phyloP scores from a whole-genome alignment of 2,888 invertebrate genomes.

The Dicycla oo region DNA sequence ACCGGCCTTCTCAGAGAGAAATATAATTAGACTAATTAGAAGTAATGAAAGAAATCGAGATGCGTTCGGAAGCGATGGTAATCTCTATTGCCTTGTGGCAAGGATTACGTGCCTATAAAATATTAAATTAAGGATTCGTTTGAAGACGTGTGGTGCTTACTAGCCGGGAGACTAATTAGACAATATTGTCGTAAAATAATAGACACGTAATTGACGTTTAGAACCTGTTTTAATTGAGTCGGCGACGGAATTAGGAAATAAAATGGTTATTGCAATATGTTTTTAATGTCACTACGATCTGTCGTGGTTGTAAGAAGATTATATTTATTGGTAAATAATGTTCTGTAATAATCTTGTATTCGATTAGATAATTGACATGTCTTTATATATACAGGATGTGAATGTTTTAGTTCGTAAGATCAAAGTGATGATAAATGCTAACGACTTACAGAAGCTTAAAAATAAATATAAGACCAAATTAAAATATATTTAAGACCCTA shows the following conservation, averaged over 20 bases:
- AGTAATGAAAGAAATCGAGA: constrained; percentile 71
- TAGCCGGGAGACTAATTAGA: constrained; percentile 56
- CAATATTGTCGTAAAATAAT: constrained; percentile 62
- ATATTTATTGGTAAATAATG: constrained; percentile 51
- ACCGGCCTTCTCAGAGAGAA: constrained; percentile 70
- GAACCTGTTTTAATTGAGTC: constrained; percentile 54
- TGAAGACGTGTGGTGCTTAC: constrained; percentile 41
- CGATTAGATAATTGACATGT: constrained; percentile 45
- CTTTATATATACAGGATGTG: constrained; percentile 35
- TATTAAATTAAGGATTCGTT: constrained; percentile 62
- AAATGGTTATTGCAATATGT: constrained; percentile 46
- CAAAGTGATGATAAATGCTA: constrained; percentile 10
- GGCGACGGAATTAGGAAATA: constrained; percentile 54
- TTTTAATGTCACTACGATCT: constrained; percentile 41
- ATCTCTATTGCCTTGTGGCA: constrained; percentile 77
- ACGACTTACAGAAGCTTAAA: neutral
- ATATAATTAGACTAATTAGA: constrained; percentile 71
- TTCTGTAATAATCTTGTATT: constrained; percentile 37
- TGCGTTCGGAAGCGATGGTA: constrained; percentile 73
- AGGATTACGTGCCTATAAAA: constrained; percentile 75
- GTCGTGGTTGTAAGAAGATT: constrained; percentile 44
- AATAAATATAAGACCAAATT: too few species aligned
- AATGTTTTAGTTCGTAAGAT: constrained; percentile 25
- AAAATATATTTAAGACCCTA: too few species aligned
- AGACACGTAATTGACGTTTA: constrained; percentile 60